phyloP scores from a whole-genome alignment of 2,888 invertebrate species.

The Caenorhabditis sulstoni region DNA sequence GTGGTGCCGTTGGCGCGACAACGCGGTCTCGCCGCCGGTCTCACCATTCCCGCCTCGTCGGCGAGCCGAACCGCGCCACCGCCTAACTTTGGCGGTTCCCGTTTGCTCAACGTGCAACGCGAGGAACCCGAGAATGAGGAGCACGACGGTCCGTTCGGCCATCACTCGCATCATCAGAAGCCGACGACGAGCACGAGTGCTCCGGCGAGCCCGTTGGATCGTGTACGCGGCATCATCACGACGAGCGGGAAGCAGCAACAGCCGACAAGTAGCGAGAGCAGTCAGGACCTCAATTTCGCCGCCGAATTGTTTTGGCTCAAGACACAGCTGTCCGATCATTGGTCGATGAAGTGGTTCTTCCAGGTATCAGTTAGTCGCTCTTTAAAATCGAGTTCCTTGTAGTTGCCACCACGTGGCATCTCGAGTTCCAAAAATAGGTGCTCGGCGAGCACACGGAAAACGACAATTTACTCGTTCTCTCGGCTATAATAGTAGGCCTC shows the following conservation, averaged over 20 bases:
- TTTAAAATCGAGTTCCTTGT: neutral
- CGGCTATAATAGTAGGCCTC: no score
- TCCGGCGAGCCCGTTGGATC: constrained; percentile 41
- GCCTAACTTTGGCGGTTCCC: constrained; percentile 1
- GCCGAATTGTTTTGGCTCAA: constrained; percentile 77
- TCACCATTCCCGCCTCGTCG: constrained; percentile 4
- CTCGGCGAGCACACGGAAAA: constrained; percentile 9
- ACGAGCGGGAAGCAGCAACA: neutral
- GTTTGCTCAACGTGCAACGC: no score
- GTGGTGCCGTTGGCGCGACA: constrained; percentile 28
- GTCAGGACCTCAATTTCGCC: constrained; percentile 67
- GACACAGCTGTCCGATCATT: constrained; percentile 68
- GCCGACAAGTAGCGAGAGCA: constrained; percentile 5
- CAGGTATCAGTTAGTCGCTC: constrained; percentile 54
- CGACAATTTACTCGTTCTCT: constrained; percentile 19
- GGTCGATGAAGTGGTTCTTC: constrained; percentile 73
- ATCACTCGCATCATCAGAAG: neutral
- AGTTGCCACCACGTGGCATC: no score
- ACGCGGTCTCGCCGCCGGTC: constrained; percentile 4
- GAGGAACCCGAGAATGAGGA: no score
- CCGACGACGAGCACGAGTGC: constrained; percentile 37
- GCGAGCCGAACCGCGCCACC: constrained; percentile 31
- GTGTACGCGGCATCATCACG: neutral
- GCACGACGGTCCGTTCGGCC: no score
- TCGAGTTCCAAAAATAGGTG: neutral